Conservation (phyloP, 2,888 invertebrate genomes). For the Eledone cirrhosa region DNA sequence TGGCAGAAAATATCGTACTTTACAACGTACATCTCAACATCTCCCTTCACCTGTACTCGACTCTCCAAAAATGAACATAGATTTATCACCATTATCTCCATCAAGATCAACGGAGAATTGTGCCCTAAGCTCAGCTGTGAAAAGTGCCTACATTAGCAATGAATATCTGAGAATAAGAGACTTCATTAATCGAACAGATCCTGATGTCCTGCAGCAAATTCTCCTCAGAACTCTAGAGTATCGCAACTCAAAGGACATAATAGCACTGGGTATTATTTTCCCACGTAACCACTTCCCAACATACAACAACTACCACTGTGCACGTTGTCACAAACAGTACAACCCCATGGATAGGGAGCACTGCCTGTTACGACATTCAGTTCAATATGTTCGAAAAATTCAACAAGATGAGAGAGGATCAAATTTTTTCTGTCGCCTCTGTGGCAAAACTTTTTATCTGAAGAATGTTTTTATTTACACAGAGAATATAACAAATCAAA, state of each 20-base stretch:
- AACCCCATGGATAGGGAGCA: constrained; percentile 20
- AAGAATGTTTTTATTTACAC: constrained; percentile 20
- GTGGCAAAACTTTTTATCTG: constrained; percentile 16
- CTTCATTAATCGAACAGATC: constrained; percentile 5
- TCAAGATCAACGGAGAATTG: not conserved
- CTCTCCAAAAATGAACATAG: not conserved
- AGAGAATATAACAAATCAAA: constrained; percentile 18
- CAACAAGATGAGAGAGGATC: constrained; percentile 25
- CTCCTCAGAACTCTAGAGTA: constrained; percentile 1
- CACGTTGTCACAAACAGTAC: constrained; percentile 26
- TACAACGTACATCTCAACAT: not conserved
- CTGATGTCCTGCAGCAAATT: constrained; percentile 17
- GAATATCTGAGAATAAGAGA: constrained; percentile 27
- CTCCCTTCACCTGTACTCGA: not conserved
- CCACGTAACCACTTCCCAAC: constrained; percentile 19
- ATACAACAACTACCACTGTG: constrained; percentile 25
- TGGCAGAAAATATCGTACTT: not conserved
- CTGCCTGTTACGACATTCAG: constrained; percentile 21
- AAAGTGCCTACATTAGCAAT: constrained; percentile 26
- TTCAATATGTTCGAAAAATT: constrained; percentile 17
- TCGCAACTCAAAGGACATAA: constrained; percentile 28
- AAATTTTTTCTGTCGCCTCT: constrained; percentile 20
- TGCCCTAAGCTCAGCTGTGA: not conserved
- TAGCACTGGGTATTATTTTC: constrained; percentile 28
- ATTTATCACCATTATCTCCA: not conserved